Percentiles rank a stretch among this genome's conserved stretches.
Conservation (phyloP, 1,140 invertebrate species). For the Drosophila bifasciata region DNA sequence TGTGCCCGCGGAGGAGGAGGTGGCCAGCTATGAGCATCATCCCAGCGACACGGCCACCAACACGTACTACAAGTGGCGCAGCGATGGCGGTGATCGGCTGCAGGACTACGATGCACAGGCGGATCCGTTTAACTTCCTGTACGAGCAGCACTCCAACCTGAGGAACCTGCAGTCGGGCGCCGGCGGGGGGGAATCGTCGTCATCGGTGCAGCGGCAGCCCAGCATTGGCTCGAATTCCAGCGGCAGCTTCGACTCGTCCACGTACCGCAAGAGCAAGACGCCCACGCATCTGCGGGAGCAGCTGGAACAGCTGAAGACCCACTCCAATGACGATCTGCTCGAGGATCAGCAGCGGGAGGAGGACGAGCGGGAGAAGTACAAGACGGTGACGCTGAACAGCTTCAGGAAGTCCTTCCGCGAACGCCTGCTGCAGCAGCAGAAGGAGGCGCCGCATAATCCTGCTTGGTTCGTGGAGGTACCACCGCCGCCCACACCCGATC, state of each 20-base stretch:
- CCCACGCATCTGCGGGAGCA: constrained; percentile 70
- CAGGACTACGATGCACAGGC: constrained; percentile 76
- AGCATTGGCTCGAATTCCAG: constrained; percentile 64
- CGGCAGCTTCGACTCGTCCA: constrained; percentile 73
- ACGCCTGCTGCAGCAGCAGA: constrained; percentile 74
- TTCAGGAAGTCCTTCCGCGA: constrained; percentile 82
- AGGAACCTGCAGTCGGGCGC: constrained; percentile 29
- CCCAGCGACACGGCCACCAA: constrained; percentile 80
- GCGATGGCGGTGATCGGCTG: constrained; percentile 63
- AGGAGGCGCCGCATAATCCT: constrained; percentile 75
- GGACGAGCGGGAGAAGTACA: constrained; percentile 76
- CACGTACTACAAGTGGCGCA: constrained; percentile 81
- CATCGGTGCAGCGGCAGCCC: constrained; percentile 42
- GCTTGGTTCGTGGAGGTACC: constrained; percentile 82
- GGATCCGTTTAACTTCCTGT: constrained; percentile 81
- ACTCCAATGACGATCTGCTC: constrained; percentile 64
- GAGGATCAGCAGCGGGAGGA: constrained; percentile 59
- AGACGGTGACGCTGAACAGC: constrained; percentile 79
- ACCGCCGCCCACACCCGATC: constrained; percentile 14
- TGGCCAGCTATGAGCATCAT: constrained; percentile 76
- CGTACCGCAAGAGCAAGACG: constrained; percentile 73
- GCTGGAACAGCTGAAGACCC: constrained; percentile 74
- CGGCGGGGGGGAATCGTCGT: background rate
- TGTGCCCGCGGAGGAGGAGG: constrained; percentile 51
- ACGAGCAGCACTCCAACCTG: constrained; percentile 71